Evolutionary conservation across 2,113 vertebrate genomes (phyloP).

Genomic region (Stegostoma tigrinum): DNA sequence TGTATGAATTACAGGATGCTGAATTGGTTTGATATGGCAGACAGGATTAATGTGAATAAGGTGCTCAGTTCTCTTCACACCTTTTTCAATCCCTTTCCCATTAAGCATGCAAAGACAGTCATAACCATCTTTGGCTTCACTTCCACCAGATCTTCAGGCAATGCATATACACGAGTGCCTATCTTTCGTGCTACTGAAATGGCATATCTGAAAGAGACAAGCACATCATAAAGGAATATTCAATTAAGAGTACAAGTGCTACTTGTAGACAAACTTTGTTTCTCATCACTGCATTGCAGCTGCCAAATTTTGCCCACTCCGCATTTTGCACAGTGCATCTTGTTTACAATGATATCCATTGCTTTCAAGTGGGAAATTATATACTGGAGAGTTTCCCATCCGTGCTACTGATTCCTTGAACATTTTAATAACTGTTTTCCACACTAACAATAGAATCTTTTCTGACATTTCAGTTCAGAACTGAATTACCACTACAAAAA

Average conservation of each 20-base stretch:
- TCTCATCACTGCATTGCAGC: not conserved
- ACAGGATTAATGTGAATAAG: constrained; percentile 27
- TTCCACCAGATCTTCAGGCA: constrained; percentile 83
- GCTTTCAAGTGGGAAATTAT: not conserved
- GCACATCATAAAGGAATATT: not conserved
- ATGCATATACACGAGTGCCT: constrained; percentile 84
- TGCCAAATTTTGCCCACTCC: no score
- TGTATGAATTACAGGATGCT: not conserved
- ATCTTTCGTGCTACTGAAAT: constrained; percentile 93
- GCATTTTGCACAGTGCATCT: not conserved
- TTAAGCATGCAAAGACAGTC: constrained; percentile 92
- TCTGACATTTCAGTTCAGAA: not conserved
- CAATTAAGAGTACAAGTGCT: not conserved
- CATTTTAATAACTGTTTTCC: not conserved
- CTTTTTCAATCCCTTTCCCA: constrained; percentile 82
- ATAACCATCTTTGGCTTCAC: constrained; percentile 98
- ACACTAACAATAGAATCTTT: not conserved
- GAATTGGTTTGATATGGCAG: constrained; percentile 51
- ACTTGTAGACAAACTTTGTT: not conserved
- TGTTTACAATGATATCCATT: not conserved
- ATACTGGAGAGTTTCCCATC: not conserved
- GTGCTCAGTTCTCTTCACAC: constrained; percentile 40
- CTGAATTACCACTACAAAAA: not conserved
- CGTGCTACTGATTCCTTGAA: not conserved
- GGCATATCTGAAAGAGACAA: constrained; percentile 70